Percentiles rank a stretch among this genome's conserved stretches.
phyloP scores from a whole-genome alignment of 2,113 vertebrate species.

The Nothoprocta perdicaria region DNA sequence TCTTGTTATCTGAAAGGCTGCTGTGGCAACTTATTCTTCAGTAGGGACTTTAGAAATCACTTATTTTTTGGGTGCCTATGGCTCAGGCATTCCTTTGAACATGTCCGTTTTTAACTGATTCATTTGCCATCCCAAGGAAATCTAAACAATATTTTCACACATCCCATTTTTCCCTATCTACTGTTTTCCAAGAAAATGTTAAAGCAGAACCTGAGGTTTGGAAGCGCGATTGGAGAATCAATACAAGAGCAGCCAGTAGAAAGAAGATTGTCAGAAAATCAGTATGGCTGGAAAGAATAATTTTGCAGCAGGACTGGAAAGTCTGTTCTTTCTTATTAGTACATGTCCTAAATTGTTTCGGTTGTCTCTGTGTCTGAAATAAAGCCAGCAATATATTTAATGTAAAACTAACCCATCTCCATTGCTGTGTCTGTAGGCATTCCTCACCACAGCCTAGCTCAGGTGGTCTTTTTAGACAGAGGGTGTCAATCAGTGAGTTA shows the following conservation, averaged over 20 bases:
- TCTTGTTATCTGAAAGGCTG: not conserved
- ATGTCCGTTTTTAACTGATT: not conserved
- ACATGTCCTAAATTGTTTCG: not conserved
- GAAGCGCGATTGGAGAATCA: not conserved
- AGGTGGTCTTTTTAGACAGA: not conserved
- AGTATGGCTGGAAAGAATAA: not conserved
- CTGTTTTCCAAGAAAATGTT: not conserved
- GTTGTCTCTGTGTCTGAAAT: not conserved
- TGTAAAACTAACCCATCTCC: not conserved
- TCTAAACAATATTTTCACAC: not conserved
- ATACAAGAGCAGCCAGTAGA: not conserved
- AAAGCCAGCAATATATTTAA: not conserved
- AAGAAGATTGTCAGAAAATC: not conserved
- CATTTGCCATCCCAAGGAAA: not conserved
- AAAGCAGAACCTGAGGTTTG: not conserved
- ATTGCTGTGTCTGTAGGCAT: not conserved
- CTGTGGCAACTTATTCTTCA: not conserved
- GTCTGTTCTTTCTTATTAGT: not conserved
- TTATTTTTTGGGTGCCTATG: rapidly evolving
- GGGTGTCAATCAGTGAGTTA: not conserved
- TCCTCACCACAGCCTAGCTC: not conserved
- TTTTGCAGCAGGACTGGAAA: not conserved
- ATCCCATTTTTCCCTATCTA: not conserved
- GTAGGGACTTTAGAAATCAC: not conserved
- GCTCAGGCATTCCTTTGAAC: not conserved